These are phyloP conservation scores for Phalera bucephala DNA, from an alignment of 2,888 invertebrate species.

Conservation along the genomic window DNA sequence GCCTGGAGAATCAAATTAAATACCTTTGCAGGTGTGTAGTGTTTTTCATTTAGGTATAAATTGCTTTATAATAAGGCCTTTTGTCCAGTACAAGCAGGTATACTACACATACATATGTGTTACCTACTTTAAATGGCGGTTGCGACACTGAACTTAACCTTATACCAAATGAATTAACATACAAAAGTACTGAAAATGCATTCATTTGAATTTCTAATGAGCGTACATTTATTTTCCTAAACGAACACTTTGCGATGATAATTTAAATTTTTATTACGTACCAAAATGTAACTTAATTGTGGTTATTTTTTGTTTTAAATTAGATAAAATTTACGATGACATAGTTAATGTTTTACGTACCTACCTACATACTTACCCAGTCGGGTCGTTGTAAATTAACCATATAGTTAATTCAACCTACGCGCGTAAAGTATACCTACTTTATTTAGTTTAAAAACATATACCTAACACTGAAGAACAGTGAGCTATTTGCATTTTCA, in stretches of 20 bases:
- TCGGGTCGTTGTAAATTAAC: too few relatives aligned
- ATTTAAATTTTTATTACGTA: slow-evolving; percentile 50
- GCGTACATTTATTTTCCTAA: slow-evolving; percentile 50
- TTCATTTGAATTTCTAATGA: slow-evolving; percentile 72
- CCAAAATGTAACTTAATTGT: slow-evolving; percentile 29
- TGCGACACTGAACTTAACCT: slow-evolving; percentile 80
- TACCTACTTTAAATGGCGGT: slow-evolving; percentile 55
- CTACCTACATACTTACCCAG: too few relatives aligned
- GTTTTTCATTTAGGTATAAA: too few relatives aligned
- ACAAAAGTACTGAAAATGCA: slow-evolving; percentile 78
- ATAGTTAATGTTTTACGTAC: slow-evolving; percentile 17
- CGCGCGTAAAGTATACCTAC: too few relatives aligned
- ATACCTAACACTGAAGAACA: too few relatives aligned
- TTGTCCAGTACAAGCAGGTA: not conserved
- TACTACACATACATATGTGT: slow-evolving; percentile 27
- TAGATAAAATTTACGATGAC: slow-evolving; percentile 24
- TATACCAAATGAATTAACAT: slow-evolving; percentile 68
- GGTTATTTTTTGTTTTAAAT: slow-evolving; percentile 27
- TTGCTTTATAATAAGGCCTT: not conserved
- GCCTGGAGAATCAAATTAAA: too few relatives aligned
- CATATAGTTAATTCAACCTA: too few relatives aligned
- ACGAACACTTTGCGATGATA: slow-evolving; percentile 39
- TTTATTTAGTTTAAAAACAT: slow-evolving; percentile 5
- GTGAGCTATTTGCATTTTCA: slow-evolving; percentile 3
- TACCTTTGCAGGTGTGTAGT: too few relatives aligned